Base-by-base conservation (phyloP, 2,113 vertebrate genomes). In the Albula glossodonta region DNA sequence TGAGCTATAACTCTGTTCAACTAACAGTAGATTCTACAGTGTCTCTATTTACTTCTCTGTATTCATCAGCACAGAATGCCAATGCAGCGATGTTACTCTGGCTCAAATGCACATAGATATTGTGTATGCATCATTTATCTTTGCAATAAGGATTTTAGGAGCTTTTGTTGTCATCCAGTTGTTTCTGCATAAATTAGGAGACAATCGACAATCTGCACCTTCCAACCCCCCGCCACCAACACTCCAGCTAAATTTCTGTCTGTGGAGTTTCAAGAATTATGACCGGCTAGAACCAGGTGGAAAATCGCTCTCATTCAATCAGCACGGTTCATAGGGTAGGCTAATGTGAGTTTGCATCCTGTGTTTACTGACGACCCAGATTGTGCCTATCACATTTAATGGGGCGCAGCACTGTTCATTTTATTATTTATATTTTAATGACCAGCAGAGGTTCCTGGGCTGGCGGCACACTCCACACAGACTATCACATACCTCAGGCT, bases 281-380 rank as follows among this genome's bases (percentile, higher is more conserved):
- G 19, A 13, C 3, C 66, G 66, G 80, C 79, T 87, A 85, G 57
- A 51, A 83, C 74, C 84, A 82, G 84, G 84, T 74, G 85, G 85
- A 84, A 81, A 81, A 83, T 56, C 86, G 85, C 89, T 83, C 83
- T 87, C 85, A 91, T 91, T 88, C 85, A 90, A 90, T 86, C 87
- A 86, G 74, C 85, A 84, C 57, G 84, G 87, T 87, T 90, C 87
- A 63, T 60, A 82, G 86, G 86, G 84, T 86, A 63, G 84, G 88
- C 81, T 92, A 93, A 93, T 90, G 85, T 83, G 78, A 84, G 84
- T 86, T 89, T 49, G 83, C 84, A 90, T 87, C 86, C 88, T 90
- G 87, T 92, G 90, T 93, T 94, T 93, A 90, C 87, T 83, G 85
- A 86, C 77, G 83, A 80, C 70, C 87, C 82, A 90, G 86, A 90